Evolutionary conservation across 53 echinoderm and acorn worm species (phyloP), one percentile per base, ranked within the genome.

Genomic region (Patiria pectinifera): DNA sequence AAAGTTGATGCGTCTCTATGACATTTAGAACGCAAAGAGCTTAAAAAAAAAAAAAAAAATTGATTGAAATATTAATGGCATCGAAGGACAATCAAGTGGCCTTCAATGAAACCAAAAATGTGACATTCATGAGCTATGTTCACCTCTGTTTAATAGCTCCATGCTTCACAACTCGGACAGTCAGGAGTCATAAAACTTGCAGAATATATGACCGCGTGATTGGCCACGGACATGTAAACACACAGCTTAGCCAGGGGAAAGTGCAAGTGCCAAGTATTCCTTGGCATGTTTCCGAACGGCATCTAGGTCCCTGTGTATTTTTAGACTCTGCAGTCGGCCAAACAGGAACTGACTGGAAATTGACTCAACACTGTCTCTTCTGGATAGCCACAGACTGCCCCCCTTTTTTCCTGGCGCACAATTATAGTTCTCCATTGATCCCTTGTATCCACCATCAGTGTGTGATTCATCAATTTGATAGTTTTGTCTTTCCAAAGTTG

Each of bases 261-360:
- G 83, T 83, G 43, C 83, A 85, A 83, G 26, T 83, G 53, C 14
- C 59, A 66, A 43, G 85, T 70, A 45, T 70, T 62, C 12, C 85
- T 66, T 79, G 45, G 79, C 79, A 79, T 44, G 46, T 79, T 74
- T 74, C 74, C 24, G 74, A 74, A 24, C 3, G 23, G 8, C n/a
- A 3, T 23, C 74, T 18, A 70, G 21, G 18, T 19, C 74, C 82
- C 58, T 16, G 10, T 77, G 11, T 90, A 90, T 90, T 66, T 90
- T 80, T 90, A 90, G 90, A 22, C 66, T 69, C 35, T 45, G 62
- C 9, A 69, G 86, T 69, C 90, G 63, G 90, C 90, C 90, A 90
- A 90, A 90, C 90, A 90, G 90, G 90, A 90, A 90, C 90, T 80
- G 82, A 18, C 44, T 71, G 90, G 90, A 90, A 90, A 90, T 90